Evolutionary conservation across 2,888 invertebrate genomes (phyloP).

Genomic region (Malacosoma neustria): DNA sequence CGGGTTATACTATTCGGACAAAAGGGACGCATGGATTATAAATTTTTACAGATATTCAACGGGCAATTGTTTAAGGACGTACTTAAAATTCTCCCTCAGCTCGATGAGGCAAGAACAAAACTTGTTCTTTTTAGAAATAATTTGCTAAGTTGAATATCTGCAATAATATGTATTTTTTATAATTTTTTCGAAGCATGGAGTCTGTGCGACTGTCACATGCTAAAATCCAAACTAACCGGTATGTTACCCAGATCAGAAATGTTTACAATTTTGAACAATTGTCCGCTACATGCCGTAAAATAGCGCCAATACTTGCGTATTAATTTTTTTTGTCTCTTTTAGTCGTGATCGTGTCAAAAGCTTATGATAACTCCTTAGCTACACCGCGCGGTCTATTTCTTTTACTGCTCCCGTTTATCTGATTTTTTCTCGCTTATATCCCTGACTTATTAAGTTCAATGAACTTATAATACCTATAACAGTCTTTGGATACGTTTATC

Average conservation of each 20-base stretch:
- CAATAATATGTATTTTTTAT: background rate
- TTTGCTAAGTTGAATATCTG: background rate
- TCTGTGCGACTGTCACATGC: conserved; percentile 24
- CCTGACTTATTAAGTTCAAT: conserved; percentile 62
- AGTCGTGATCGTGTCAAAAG: conserved; percentile 43
- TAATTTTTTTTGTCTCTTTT: conserved; percentile 25
- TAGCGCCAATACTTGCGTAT: conserved; percentile 39
- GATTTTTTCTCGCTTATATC: conserved; percentile 56
- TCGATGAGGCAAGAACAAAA: no score
- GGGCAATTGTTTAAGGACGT: no score
- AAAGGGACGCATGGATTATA: background rate
- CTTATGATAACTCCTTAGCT: conserved; percentile 46
- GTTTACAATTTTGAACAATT: conserved; percentile 21
- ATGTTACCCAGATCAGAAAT: conserved; percentile 19
- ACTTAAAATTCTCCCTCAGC: no score
- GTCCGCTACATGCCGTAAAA: conserved; percentile 27
- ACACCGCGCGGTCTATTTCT: conserved; percentile 43
- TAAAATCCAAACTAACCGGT: conserved; percentile 17
- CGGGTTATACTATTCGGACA: background rate
- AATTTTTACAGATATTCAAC: background rate
- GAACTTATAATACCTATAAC: conserved; percentile 68
- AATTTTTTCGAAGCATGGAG: conserved; percentile 25
- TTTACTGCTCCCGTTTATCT: conserved; percentile 48
- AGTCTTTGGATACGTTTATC: conserved; percentile 72
- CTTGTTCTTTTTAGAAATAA: no score